phyloP scores from a whole-genome alignment of 23 tunicate species.

The Aplidium turbinatum region DNA sequence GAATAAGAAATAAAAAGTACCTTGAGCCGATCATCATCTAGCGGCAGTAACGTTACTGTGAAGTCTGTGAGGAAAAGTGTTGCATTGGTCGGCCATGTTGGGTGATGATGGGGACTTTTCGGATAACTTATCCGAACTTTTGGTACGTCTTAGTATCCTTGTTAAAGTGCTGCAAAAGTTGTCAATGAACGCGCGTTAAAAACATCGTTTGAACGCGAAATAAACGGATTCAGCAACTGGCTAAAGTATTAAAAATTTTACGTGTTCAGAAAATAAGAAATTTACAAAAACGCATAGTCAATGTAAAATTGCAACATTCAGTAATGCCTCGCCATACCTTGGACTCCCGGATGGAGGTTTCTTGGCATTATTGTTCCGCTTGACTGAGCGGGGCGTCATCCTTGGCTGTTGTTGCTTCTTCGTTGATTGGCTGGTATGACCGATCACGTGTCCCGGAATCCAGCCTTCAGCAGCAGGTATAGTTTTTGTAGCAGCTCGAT shows the following conservation, averaged over 20 bases:
- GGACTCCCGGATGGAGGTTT: slow-evolving; percentile 14
- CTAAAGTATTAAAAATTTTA: no score
- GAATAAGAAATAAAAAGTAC: no score
- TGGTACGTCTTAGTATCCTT: slow-evolving; percentile 48
- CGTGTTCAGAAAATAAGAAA: no score
- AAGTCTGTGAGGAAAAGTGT: slow-evolving; percentile 1
- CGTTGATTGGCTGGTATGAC: slow-evolving; percentile 7
- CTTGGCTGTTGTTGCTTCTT: slow-evolving; percentile 20
- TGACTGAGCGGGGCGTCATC: slow-evolving; percentile 52
- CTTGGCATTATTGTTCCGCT: slow-evolving; percentile 36
- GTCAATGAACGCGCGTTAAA: no score
- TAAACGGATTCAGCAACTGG: no score
- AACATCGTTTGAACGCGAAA: no score
- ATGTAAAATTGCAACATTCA: not conserved
- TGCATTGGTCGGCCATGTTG: not conserved
- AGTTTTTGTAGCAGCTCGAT: slow-evolving; percentile 50
- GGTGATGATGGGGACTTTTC: slow-evolving; percentile 17
- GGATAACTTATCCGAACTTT: slow-evolving; percentile 50
- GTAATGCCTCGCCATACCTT: not conserved
- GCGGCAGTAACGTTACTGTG: not conserved
- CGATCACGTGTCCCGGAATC: slow-evolving; percentile 87
- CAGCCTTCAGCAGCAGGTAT: slow-evolving; percentile 93
- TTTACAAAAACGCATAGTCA: no score
- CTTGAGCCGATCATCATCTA: no score
- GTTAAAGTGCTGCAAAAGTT: slow-evolving; percentile 34